Percentiles rank a stretch among this genome's conserved stretches.
These are phyloP conservation scores for Heterohyrax brucei DNA, from an alignment of 2,797 vertebrate genomes.

Conservation along the genomic window DNA sequence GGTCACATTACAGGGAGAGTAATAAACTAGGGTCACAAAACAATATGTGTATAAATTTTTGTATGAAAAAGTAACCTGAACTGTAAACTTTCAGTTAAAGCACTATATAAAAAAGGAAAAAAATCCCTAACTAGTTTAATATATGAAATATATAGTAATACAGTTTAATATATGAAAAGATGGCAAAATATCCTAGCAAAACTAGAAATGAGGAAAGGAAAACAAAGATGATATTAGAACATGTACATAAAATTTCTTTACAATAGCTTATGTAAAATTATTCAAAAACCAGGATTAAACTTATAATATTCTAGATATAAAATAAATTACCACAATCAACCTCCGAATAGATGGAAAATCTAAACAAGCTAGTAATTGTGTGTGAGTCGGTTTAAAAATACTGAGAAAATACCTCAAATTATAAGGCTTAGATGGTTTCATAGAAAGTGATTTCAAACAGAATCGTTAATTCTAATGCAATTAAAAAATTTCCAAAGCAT, in stretches of 20 bases:
- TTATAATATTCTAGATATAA: not conserved
- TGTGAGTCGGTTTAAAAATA: constrained; percentile 15
- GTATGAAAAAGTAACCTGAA: no score
- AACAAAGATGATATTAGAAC: constrained; percentile 28
- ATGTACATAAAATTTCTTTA: constrained; percentile 1
- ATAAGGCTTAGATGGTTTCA: not conserved
- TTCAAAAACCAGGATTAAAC: constrained; percentile 24
- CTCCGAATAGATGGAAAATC: constrained; percentile 25
- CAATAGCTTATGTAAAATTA: constrained; percentile 5
- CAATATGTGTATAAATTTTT: no score
- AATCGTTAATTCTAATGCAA: constrained; percentile 41
- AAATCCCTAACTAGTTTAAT: not conserved
- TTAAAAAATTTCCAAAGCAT: constrained; percentile 34
- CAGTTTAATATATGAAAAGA: no score
- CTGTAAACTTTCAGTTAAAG: no score
- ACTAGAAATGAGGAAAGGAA: constrained; percentile 34
- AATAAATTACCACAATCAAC: not conserved
- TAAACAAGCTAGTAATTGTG: not conserved
- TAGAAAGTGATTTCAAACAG: constrained; percentile 10
- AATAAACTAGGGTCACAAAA: no score
- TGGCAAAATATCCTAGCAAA: constrained; percentile 30
- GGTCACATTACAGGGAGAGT: no score
- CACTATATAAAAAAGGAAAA: no score
- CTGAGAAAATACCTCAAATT: constrained; percentile 7
- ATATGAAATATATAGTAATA: no score